Percentiles rank a stretch among this genome's conserved stretches.
These are phyloP conservation scores for Aethes cnicana DNA, from an alignment of 2,888 invertebrate genomes.

Conservation along the genomic window DNA sequence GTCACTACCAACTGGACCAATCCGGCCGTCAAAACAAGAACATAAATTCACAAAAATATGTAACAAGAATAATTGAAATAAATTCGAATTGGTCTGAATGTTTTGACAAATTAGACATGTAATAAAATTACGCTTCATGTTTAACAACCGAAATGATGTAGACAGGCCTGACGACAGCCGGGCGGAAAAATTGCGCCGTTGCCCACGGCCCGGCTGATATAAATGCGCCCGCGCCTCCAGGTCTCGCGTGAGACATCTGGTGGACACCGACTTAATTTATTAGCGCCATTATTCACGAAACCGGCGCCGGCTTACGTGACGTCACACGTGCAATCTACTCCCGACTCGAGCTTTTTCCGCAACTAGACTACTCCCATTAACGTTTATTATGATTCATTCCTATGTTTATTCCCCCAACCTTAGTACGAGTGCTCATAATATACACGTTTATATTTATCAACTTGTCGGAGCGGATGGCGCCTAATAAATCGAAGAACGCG, in stretches of 20 bases:
- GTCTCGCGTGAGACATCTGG: constrained; percentile 49
- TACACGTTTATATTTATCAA: constrained; percentile 30
- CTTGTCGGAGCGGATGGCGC: constrained; percentile 34
- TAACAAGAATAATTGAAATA: constrained; percentile 16
- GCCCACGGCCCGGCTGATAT: constrained; percentile 35
- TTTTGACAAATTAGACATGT: constrained; percentile 38
- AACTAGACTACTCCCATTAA: constrained; percentile 39
- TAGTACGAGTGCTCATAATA: constrained; percentile 34
- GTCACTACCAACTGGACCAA: too few relatives aligned
- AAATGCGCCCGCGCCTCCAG: constrained; percentile 43
- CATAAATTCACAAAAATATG: neutral
- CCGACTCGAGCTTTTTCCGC: constrained; percentile 40
- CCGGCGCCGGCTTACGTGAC: constrained; percentile 43
- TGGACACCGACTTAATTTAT: constrained; percentile 60
- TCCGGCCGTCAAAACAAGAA: too few relatives aligned
- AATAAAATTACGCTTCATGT: constrained; percentile 36
- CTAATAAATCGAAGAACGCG: constrained; percentile 38
- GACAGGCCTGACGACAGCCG: constrained; percentile 33
- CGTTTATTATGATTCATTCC: constrained; percentile 47
- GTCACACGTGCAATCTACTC: constrained; percentile 47
- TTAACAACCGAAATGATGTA: constrained; percentile 38
- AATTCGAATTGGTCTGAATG: constrained; percentile 35
- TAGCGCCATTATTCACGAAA: constrained; percentile 50
- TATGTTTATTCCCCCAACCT: constrained; percentile 50
- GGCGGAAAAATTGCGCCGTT: constrained; percentile 31